Conservation (phyloP, 2,888 invertebrate species). For the Portevinia maculata region DNA sequence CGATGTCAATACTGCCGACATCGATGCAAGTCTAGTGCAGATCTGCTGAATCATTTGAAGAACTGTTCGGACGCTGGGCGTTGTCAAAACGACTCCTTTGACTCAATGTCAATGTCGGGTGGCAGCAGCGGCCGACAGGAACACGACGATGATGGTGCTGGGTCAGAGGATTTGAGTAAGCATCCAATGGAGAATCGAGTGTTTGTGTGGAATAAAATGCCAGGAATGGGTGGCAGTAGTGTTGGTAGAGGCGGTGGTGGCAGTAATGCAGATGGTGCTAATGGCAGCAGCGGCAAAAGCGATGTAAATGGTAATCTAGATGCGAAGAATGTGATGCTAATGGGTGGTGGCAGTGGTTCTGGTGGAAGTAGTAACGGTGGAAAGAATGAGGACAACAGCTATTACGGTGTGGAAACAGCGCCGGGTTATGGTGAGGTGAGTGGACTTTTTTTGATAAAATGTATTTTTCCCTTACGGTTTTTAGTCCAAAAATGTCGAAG, state of each 20-base stretch:
- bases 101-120: conserved; percentile 79
- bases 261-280: conserved; percentile 75
- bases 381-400: conserved; percentile 82
- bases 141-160: conserved; percentile 78
- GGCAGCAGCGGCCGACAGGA: conserved; percentile 83
- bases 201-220: conserved; percentile 91
- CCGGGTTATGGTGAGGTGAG: conserved; percentile 84
- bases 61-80: conserved; percentile 86
- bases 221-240: conserved; percentile 77
- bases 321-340: conserved; percentile 61
- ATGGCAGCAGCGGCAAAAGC: conserved; percentile 59
- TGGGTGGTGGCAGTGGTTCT: conserved; percentile 44
- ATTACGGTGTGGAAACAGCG: conserved; percentile 83
- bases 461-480: neutral
- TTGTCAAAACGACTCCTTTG: conserved; percentile 81
- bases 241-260: conserved; percentile 44
- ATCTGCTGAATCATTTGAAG: conserved; percentile 89
- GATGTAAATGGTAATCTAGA: conserved; percentile 71
- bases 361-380: conserved; percentile 63
- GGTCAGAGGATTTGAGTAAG: conserved; percentile 79
- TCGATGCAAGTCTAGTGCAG: conserved; percentile 92
- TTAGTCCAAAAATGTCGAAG: neutral
- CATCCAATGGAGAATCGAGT: conserved; percentile 92
- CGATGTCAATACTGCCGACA: conserved; percentile 94
- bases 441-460: conserved; percentile 43